These are phyloP conservation scores for Apocheima hispidaria DNA, from an alignment of 2,888 invertebrate genomes.

Conservation along the genomic window DNA sequence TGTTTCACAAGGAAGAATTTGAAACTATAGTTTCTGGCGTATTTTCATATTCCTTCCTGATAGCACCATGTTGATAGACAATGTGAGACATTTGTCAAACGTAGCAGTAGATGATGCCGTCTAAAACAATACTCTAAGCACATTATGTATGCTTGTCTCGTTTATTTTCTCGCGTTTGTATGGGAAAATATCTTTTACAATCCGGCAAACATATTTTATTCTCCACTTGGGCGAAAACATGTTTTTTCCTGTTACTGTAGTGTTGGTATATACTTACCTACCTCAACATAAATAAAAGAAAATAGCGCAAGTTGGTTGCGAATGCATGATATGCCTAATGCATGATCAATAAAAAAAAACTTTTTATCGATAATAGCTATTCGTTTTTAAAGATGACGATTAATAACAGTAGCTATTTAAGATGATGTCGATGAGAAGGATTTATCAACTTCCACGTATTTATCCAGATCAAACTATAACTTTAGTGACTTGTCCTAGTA, in stretches of 20 bases:
- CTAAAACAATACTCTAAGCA: slow-evolving; percentile 13
- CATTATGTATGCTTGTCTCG: slow-evolving; percentile 26
- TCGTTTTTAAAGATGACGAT: background rate
- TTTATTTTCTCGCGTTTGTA: slow-evolving; percentile 12
- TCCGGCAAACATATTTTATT: slow-evolving; percentile 19
- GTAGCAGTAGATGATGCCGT: slow-evolving; percentile 9
- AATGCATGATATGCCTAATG: background rate
- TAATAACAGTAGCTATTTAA: background rate
- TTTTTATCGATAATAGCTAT: background rate
- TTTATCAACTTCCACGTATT: background rate
- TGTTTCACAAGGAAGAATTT: background rate
- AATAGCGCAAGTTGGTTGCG: background rate
- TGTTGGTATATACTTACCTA: slow-evolving; percentile 3
- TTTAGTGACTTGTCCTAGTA: background rate
- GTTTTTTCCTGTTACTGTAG: slow-evolving; percentile 35
- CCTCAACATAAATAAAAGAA: slow-evolving; percentile 8
- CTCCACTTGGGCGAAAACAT: slow-evolving; percentile 34
- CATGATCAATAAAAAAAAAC: background rate
- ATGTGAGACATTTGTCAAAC: slow-evolving; percentile 7
- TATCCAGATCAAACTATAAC: background rate
- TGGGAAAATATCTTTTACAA: slow-evolving; percentile 29
- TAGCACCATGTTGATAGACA: slow-evolving; percentile 1
- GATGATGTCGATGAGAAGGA: background rate
- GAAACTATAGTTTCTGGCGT: background rate
- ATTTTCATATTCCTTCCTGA: slow-evolving; percentile 4